Evolutionary conservation across 2,797 vertebrate species (phyloP), one percentile per base, ranked within the genome.

Genomic region (Enteromius mattozi): DNA sequence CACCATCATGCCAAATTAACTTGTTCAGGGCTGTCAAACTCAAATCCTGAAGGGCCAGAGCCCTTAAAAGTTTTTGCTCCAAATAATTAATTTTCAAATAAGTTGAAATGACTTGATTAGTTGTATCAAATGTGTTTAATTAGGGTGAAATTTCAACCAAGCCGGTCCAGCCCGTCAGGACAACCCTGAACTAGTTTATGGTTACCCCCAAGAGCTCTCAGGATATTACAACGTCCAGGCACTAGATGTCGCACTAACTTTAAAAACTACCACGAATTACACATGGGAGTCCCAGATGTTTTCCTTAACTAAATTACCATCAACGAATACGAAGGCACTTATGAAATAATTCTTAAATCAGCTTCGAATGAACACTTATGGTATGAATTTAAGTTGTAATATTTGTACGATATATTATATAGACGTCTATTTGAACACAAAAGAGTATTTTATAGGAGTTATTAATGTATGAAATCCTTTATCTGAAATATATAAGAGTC

Each of bases 241-340:
- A 78, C 47, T 19, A 83, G 82, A 78, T 78, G 82, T 69, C 82
- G 74, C 82, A 16, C n/a, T 45, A 33, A 14, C 47, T 56, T 76
- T 33, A 63, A 3, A 65, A 75, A 49, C 33, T 6, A 19, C 21
- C 4, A 33, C 35, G 56, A 82, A 47, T 75, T 65, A 6, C 1
- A n/a, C 51, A 24, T 35, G 21, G 2, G 4, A 17, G 21, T 59
- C 21, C 7, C 35, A 78, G 40, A 65, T 49, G 17, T 65, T 12
- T 14, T 12, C 2, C 24, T 42, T 63, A 1, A 17, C 33, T 59
- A 33, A 63, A 78, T 63, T 45, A 21, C 10, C 17, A 13, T 45
- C 2, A 45, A 33, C 6, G 3, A 24, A 65, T 33, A 33, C 6
- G 1, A 17, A 21, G 16, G 19, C 7, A 16, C 1, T 12, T 61